A percentile compares a stretch with the other conserved stretches of the same genome.
Evolutionary conservation across 2,113 vertebrate genomes (phyloP).

Genomic region (Emydura subglobosa): DNA sequence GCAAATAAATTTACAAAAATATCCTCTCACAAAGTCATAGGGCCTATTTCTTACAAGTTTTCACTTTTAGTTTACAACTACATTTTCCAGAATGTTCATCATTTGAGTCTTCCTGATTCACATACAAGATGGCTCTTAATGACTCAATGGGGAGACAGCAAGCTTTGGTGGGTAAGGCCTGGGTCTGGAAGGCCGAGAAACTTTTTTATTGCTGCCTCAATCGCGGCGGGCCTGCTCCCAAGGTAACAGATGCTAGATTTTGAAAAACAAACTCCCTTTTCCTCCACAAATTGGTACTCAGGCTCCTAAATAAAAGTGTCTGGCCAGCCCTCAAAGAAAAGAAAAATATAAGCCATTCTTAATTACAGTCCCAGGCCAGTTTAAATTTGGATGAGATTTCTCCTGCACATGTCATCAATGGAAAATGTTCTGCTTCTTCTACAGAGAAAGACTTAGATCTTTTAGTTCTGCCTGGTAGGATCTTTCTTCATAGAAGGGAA

Average conservation of each 20-base stretch:
- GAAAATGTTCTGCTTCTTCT: rapidly evolving
- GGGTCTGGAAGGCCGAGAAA: rapidly evolving
- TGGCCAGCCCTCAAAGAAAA: neutral
- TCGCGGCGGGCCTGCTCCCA: rapidly evolving
- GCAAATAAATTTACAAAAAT: neutral
- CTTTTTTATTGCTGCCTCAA: neutral
- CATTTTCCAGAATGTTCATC: constrained; percentile 9
- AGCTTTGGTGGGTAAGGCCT: rapidly evolving
- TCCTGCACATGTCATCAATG: neutral
- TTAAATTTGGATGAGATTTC: rapidly evolving
- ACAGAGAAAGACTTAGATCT: rapidly evolving
- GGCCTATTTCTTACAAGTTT: neutral
- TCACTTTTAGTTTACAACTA: neutral
- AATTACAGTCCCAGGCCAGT: too few species aligned
- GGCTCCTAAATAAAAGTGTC: neutral
- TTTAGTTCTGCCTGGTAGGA: neutral
- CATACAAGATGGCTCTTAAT: rapidly evolving
- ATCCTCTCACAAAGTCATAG: neutral
- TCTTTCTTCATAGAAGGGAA: neutral
- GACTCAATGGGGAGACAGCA: rapidly evolving
- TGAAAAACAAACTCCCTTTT: neutral
- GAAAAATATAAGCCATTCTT: rapidly evolving
- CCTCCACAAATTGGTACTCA: rapidly evolving
- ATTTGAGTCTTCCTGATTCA: neutral
- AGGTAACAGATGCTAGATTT: rapidly evolving